phyloP scores from a whole-genome alignment of 2,888 invertebrate species.

The Euspilapteryx auroguttella region DNA sequence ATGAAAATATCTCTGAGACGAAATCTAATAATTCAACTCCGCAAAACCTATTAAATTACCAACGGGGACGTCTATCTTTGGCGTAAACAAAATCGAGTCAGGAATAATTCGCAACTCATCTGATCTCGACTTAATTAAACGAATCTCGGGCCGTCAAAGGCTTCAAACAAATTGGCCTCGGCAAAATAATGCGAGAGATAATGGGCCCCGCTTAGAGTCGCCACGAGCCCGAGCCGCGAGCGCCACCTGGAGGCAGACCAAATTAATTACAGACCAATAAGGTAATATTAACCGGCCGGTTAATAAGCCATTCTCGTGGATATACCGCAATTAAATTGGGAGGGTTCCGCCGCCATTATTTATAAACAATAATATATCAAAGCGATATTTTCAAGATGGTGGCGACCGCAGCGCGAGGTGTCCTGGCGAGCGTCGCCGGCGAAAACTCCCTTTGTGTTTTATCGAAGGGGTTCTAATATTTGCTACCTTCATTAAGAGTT shows the following conservation, averaged over 20 bases:
- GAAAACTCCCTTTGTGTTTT: too few species aligned
- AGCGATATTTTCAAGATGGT: conserved; percentile 56
- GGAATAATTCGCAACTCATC: conserved; percentile 14
- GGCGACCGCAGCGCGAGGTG: conserved; percentile 26
- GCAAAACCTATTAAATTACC: conserved; percentile 9
- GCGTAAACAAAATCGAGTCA: conserved; percentile 16
- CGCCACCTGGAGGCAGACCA: conserved; percentile 47
- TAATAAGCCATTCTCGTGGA: conserved; percentile 55
- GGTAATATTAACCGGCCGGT: conserved; percentile 56
- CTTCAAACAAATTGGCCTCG: conserved; percentile 51
- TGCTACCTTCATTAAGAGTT: too few species aligned
- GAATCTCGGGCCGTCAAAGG: conserved; percentile 44
- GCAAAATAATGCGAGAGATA: conserved; percentile 51
- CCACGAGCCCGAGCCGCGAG: conserved; percentile 28
- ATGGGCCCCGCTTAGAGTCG: conserved; percentile 34
- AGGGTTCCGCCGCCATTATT: conserved; percentile 52
- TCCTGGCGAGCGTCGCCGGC: not conserved
- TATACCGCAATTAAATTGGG: conserved; percentile 57
- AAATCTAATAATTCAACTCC: conserved; percentile 11
- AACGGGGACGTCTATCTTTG: conserved; percentile 5
- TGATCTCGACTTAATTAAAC: conserved; percentile 38
- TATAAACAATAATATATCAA: conserved; percentile 62
- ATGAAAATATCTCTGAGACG: too few species aligned
- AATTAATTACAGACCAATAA: conserved; percentile 58
- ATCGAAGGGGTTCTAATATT: too few species aligned